phyloP scores from a whole-genome alignment of 2,797 vertebrate genomes.

The Octomys mimax region DNA sequence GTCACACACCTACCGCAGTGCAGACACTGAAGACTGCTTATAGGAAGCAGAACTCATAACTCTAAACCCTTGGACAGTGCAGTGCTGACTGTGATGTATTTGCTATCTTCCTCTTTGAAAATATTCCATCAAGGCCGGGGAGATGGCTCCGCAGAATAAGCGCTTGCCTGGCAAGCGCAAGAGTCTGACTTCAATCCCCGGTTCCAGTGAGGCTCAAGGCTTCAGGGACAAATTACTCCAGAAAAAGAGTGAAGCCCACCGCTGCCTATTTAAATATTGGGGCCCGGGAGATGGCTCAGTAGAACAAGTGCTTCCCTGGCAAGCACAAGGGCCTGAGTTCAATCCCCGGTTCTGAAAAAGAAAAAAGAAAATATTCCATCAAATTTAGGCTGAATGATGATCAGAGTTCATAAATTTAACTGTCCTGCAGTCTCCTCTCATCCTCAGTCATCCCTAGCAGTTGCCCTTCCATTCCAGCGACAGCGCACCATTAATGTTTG shows the following conservation, averaged over 20 bases:
- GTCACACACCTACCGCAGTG: not conserved
- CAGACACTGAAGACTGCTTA: not conserved
- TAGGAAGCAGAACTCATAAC: not conserved
- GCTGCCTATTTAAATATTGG: too few relatives aligned
- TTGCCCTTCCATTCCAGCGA: not conserved
- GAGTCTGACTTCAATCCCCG: too few relatives aligned
- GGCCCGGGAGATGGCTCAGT: too few relatives aligned
- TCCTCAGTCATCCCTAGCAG: not conserved
- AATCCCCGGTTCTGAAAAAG: too few relatives aligned
- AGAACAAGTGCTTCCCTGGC: too few relatives aligned
- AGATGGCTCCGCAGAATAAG: too few relatives aligned
- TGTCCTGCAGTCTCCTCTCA: not conserved
- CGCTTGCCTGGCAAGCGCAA: too few relatives aligned
- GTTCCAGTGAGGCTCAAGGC: too few relatives aligned
- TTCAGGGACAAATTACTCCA: too few relatives aligned
- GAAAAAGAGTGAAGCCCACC: too few relatives aligned
- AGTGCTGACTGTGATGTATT: not conserved
- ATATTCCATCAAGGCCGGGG: not conserved
- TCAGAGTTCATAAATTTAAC: constrained; percentile 32
- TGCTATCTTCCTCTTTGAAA: constrained; percentile 27
- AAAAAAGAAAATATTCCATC: not conserved
- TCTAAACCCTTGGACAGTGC: not conserved
- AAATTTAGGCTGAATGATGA: not conserved
- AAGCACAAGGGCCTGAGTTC: too few relatives aligned
- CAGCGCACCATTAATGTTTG: not conserved